Percentiles rank a stretch among this genome's conserved stretches.
phyloP scores from a whole-genome alignment of 1,140 invertebrate species.

The Drosophila repletoides region DNA sequence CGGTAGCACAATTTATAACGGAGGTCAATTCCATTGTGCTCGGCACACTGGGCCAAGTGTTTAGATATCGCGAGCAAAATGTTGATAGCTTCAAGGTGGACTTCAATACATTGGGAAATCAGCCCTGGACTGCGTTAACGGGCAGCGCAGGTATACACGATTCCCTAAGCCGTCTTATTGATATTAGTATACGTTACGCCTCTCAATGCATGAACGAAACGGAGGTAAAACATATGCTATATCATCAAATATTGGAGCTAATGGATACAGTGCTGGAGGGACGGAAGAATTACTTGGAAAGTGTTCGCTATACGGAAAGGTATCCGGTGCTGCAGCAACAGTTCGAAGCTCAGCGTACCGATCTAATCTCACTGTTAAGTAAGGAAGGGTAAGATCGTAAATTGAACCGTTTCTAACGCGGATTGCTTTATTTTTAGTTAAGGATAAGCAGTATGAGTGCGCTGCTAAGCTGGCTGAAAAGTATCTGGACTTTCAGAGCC shows the following conservation, averaged over 20 bases:
- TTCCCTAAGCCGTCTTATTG: constrained; percentile 81
- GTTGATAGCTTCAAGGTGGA: constrained; percentile 82
- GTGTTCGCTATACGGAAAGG: constrained; percentile 85
- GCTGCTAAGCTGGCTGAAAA: constrained; percentile 94
- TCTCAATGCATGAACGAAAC: constrained; percentile 84
- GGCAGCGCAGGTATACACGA: constrained; percentile 84
- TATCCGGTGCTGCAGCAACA: constrained; percentile 85
- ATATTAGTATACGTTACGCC: constrained; percentile 85
- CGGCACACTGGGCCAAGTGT: constrained; percentile 84
- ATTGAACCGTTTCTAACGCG: not conserved
- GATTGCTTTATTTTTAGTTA: constrained; percentile 84
- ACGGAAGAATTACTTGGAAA: constrained; percentile 88
- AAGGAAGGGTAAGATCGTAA: constrained; percentile 1
- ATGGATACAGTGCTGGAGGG: constrained; percentile 91
- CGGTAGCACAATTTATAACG: constrained; percentile 84
- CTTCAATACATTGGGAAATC: constrained; percentile 83
- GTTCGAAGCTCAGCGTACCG: constrained; percentile 87
- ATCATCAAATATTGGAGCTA: constrained; percentile 88
- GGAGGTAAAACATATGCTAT: constrained; percentile 84
- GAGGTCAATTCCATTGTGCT: constrained; percentile 85
- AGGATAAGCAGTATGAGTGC: constrained; percentile 89
- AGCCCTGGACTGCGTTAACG: constrained; percentile 86
- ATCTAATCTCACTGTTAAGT: constrained; percentile 86
- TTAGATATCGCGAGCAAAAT: constrained; percentile 85
- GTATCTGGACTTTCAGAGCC: constrained; percentile 92